Evolutionary conservation across 2,113 vertebrate genomes (phyloP), one percentile per base, ranked within the genome.

Genomic region (Xyrauchen texanus): DNA sequence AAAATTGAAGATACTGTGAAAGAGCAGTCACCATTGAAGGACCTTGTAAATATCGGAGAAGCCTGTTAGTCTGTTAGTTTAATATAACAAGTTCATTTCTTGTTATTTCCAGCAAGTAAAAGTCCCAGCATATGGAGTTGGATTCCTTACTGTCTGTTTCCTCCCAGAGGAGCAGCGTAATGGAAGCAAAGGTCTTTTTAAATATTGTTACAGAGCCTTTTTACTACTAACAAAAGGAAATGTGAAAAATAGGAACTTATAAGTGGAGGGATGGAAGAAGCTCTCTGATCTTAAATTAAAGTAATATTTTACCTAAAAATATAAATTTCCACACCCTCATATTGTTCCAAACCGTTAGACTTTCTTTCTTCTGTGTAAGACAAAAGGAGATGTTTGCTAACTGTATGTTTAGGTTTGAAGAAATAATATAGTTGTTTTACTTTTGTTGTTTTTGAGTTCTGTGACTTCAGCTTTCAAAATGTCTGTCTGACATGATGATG

Each of bases 1-100:
- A 53, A 69, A 75, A 75, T 51, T 61, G 52, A 16, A 81, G 53
- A 62, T 60, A 53, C 79, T 81, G 64, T n/a, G 66, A 47, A 78
- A 68, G 79, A 84, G 64, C 74, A 80, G 8, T 70, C 64, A 63
- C 64, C 62, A 58, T 42, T 45, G 15, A 74, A 63, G 45, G 12
- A 63, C 72, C 46, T 42, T 51, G 49, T 49, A 74, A 8, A 63
- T 51, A 62, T 74, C 16, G 8, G 11, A 60, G 44, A 61, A 45
- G 42, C n/a, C 15, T 73, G 44, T 73, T 64, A 81, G 66, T 66
- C 61, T 57, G 58, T 58, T 15, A n/a, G n/a, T 72, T 57, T 53
- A 60, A 60, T 60, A 46, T 60, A 72, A 60, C 69, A 45, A 55
- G 53, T 57, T 71, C 68, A 61, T 15, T 60, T 72, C 49, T 63